These are phyloP conservation scores for Chiloscyllium punctatum DNA, from an alignment of 2,797 vertebrate genomes.

Conservation along the genomic window DNA sequence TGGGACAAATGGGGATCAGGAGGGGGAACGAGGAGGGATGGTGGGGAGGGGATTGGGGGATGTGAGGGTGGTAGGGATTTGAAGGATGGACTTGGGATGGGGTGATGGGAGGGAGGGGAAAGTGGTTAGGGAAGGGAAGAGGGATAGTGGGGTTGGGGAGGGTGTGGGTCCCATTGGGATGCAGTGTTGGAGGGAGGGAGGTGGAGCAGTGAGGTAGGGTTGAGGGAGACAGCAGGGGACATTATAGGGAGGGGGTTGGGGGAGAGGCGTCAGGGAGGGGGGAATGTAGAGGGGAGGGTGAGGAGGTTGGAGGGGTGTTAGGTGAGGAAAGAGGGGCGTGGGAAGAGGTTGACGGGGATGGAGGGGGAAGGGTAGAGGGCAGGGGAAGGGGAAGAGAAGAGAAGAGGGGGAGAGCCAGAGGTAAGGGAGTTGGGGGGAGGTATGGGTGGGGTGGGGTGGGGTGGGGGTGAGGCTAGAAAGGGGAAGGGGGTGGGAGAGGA, in stretches of 20 bases:
- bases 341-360: not conserved
- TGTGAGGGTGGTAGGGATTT: too few relatives aligned
- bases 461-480: too few relatives aligned
- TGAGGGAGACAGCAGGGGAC: not conserved
- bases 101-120: not conserved
- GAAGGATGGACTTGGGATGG: too few relatives aligned
- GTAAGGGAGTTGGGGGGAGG: not conserved
- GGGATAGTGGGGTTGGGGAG: too few relatives aligned
- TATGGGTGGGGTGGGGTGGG: not conserved
- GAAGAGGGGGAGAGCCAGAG: too few relatives aligned
- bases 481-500: constrained; percentile 5
- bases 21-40: not conserved
- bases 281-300: not conserved
- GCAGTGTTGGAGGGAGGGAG: not conserved
- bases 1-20: not conserved
- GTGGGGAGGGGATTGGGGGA: not conserved
- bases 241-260: not conserved
- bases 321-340: not conserved
- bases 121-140: not conserved
- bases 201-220: too few relatives aligned
- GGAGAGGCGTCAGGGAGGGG: not conserved
- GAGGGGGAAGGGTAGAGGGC: not conserved
- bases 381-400: too few relatives aligned
- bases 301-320: not conserved
- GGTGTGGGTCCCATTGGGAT: too few relatives aligned